A percentile compares a stretch with the other conserved stretches of the same genome.
phyloP scores from a whole-genome alignment of 2,888 invertebrate genomes.

The Limnephilus lunatus region DNA sequence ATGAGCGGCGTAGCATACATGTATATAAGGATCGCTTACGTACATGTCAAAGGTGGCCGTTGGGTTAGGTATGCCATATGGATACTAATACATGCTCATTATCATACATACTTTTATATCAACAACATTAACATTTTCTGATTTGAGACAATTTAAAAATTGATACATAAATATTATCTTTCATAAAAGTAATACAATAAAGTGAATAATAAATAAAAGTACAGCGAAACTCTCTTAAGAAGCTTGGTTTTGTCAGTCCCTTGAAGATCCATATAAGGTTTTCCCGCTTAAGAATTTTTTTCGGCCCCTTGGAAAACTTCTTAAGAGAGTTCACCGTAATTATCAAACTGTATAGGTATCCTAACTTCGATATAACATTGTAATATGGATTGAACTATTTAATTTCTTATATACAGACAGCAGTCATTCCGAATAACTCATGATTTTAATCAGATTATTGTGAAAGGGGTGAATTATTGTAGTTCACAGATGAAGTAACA shows the following conservation, averaged over 20 bases:
- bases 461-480: neutral
- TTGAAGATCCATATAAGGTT: too few relatives aligned
- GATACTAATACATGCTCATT: neutral
- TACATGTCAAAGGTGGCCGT: neutral
- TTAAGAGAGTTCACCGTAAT: neutral
- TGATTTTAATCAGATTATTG: neutral
- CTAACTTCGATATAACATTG: neutral
- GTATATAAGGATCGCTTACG: neutral
- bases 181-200: neutral
- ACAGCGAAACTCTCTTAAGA: too few relatives aligned
- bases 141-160: neutral
- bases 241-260: too few relatives aligned
- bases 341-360: neutral
- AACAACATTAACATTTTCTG: neutral
- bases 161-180: neutral
- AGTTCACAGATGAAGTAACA: neutral
- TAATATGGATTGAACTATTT: neutral
- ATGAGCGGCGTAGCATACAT: neutral
- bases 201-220: neutral
- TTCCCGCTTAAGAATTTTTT: too few relatives aligned
- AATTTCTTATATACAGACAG: neutral
- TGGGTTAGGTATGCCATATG: neutral
- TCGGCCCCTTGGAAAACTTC: too few relatives aligned
- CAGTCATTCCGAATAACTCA: neutral
- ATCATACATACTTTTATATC: neutral